Base-by-base conservation (phyloP, 2,888 invertebrate species). In the Tetragonisca angustula region DNA sequence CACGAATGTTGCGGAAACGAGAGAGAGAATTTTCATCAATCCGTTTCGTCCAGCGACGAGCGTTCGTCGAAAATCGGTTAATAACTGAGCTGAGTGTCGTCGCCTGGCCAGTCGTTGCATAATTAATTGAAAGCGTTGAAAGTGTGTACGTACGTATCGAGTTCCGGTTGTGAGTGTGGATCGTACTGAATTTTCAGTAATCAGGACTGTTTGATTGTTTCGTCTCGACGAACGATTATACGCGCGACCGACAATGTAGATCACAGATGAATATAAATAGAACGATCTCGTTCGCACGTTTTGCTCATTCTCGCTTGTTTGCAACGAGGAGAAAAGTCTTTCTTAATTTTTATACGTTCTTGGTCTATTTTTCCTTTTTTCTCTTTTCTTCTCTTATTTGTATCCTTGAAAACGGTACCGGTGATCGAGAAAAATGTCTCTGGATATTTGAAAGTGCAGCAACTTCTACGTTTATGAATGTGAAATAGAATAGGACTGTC, bases 51-150 rank as follows among this genome's bases (percentile, higher is more conserved):
- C n/a, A n/a, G n/a, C n/a, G n/a, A n/a, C n/a, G n/a, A n/a, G n/a
- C 49, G 21, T 68, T 50, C 56, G 6, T 2, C 19, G 19, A 43
- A 36, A 36, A 64, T 4, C 49, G 36, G 59, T 73, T 61, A 36
- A 43, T 11, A 6, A 72, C 32, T 17, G 19, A 13, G 24, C 17
- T 52, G 24, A n/a, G 36, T 19, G 21, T 21, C 21, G 32, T 71
- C 32, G 56, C 11, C n/a, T 11, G 32, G 9, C 62, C 15, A 62
- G 24, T 27, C 5, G 43, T 64, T 64, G 52, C 27, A 77, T 71
- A 64, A 77, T 77, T 71, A 64, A 77, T 77, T 52, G 36, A 36
- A 9, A 27, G 5, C 27, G 19, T 43, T 15, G 36, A 70, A 70
- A 21, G 27, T 27, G 32, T 32, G 32, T 32, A 32, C 32, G 32